Evolutionary conservation across 2,888 invertebrate species (phyloP), one percentile per base, ranked within the genome.

Genomic region (Ochropacha duplaris): DNA sequence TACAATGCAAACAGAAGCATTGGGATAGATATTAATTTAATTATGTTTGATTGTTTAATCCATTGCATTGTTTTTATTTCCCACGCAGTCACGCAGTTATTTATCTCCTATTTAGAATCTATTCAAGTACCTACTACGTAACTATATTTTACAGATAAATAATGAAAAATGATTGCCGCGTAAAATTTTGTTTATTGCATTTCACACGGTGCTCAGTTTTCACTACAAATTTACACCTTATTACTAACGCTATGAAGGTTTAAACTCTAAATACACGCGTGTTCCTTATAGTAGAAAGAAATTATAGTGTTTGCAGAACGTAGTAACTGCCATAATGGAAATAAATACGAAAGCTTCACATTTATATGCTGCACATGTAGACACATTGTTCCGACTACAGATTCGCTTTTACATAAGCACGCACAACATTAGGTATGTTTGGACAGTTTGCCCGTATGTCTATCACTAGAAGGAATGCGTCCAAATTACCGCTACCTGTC

Each of bases 401-500:
- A 39, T 39, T 39, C 39, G 16, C 39, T 39, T 39, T 39, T 39
- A 39, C 39, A 39, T 39, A 39, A 39, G n/a, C 39, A 16, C 6
- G 8, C 39, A 39, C 39, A 39, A 39, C 6, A 39, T 39, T 36
- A 52, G 19, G 22, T 22, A n/a, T 26, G 24, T 31, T 57, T 55
- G 55, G 60, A 57, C 58, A 60, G 58, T 61, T 60, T 61, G 51
- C 51, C 39, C 54, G 50, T 54, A 50, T 52, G 49, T 51, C 50
- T 52, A 59, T 52, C 22, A 44, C 19, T 36, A 55, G 49, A 24
- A 16, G 66, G 82, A 83, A 83, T 83, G 82, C 79, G 80, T 71
- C 67, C 76, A 68, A 72, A 71, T 67, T 78, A 83, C 84, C 83
- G 84, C 79, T 84, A 85, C 24, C 59, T 61, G 78, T 72, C 77